A percentile compares a stretch with the other conserved stretches of the same genome.
These are phyloP conservation scores for Tenthredo mesomela DNA, from an alignment of 2,888 invertebrate genomes.

Conservation along the genomic window DNA sequence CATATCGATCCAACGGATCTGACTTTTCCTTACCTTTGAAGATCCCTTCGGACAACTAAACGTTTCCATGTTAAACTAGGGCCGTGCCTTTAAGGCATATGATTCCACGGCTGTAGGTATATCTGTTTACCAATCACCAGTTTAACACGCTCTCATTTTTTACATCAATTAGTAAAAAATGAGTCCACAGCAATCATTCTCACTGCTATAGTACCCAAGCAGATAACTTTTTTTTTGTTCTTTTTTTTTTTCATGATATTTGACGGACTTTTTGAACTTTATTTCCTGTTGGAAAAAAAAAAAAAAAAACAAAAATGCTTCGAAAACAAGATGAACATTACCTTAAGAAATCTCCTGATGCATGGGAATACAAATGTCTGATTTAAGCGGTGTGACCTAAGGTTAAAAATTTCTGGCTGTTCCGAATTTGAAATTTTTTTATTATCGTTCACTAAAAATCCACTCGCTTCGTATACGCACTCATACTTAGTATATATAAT, in stretches of 20 bases:
- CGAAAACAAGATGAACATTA: too few species aligned
- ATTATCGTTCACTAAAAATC: background rate
- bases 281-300: too few species aligned
- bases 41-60: conserved; percentile 8
- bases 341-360: too few species aligned
- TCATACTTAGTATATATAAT: background rate
- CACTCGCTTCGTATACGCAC: background rate
- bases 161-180: background rate
- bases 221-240: too few species aligned
- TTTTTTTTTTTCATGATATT: too few species aligned
- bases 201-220: background rate
- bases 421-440: conserved; percentile 19
- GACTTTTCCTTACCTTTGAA: conserved; percentile 24
- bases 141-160: background rate
- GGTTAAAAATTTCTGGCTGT: background rate
- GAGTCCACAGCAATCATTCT: background rate
- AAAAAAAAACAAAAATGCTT: too few species aligned
- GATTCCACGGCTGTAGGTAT: background rate
- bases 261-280: too few species aligned
- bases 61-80: conserved; percentile 30
- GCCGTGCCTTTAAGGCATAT: background rate
- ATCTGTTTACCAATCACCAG: conserved; percentile 4
- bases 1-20: conserved; percentile 44
- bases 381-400: too few species aligned
- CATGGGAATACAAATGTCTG: too few species aligned